Conservation (phyloP, 2,113 vertebrate genomes). For the Nestor notabilis region DNA sequence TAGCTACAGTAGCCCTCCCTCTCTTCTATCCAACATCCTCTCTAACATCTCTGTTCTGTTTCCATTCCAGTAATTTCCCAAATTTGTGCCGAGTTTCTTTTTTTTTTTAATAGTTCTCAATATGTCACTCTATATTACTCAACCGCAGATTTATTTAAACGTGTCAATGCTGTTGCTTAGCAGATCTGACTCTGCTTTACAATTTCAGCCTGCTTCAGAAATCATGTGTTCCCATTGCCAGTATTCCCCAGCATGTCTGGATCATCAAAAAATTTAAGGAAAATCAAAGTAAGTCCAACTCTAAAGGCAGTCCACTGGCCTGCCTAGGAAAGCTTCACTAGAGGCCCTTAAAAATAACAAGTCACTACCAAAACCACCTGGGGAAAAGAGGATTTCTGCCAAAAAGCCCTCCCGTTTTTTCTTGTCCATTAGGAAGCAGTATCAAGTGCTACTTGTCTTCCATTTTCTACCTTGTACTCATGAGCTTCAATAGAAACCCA, state of each 20-base stretch:
- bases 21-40: not conserved
- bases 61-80: slow-evolving; percentile 31
- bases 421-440: not conserved
- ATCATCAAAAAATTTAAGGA: not conserved
- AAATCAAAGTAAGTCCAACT: not conserved
- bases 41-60: not conserved
- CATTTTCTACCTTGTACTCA: not conserved
- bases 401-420: not conserved
- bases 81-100: not conserved
- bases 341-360: not conserved
- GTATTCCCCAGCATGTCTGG: not conserved
- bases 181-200: slow-evolving; percentile 30
- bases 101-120: slow-evolving; percentile 62
- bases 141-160: slow-evolving; percentile 48
- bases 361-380: not conserved
- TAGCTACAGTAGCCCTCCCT: no score
- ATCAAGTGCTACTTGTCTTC: not conserved
- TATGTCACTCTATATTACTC: slow-evolving; percentile 64
- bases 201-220: not conserved
- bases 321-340: not conserved
- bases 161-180: slow-evolving; percentile 63
- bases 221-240: not conserved
- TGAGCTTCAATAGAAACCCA: not conserved
- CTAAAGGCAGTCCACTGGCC: not conserved
- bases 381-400: not conserved